Evolutionary conservation across 2,113 vertebrate species (phyloP).

Genomic region (Rhegmatorhina hoffmannsi): DNA sequence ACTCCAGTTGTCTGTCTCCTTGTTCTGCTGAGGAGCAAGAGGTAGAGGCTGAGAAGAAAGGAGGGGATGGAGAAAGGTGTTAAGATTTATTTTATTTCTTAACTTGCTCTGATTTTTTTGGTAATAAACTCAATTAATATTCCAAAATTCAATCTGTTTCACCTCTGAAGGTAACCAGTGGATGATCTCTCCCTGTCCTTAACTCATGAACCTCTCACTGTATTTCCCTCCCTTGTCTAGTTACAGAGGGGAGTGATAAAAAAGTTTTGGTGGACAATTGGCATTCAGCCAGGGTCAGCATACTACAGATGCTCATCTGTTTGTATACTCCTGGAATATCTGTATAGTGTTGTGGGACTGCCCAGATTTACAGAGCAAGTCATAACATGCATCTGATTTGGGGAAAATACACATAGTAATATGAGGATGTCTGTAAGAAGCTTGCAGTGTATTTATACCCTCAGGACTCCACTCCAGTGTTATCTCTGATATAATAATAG

Average conservation of each 20-base stretch:
- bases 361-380: neutral
- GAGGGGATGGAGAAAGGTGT: fast-evolving
- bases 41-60: neutral
- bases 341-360: neutral
- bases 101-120: neutral
- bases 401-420: neutral
- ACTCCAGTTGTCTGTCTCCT: neutral
- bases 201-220: neutral
- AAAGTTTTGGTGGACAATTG: neutral
- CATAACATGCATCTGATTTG: neutral
- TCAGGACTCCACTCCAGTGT: neutral
- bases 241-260: neutral
- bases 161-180: fast-evolving
- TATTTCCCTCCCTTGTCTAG: neutral
- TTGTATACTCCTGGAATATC: neutral
- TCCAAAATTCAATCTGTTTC: fast-evolving
- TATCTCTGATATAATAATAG: neutral
- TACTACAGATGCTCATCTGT: neutral
- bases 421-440: neutral
- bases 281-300: too few relatives aligned
- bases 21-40: neutral
- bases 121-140: neutral
- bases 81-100: neutral
- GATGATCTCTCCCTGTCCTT: neutral
- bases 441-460: neutral